A percentile compares a stretch with the other conserved stretches of the same genome.
Conservation (phyloP, 2,888 invertebrate species). For the Malthinus flaveolus region DNA sequence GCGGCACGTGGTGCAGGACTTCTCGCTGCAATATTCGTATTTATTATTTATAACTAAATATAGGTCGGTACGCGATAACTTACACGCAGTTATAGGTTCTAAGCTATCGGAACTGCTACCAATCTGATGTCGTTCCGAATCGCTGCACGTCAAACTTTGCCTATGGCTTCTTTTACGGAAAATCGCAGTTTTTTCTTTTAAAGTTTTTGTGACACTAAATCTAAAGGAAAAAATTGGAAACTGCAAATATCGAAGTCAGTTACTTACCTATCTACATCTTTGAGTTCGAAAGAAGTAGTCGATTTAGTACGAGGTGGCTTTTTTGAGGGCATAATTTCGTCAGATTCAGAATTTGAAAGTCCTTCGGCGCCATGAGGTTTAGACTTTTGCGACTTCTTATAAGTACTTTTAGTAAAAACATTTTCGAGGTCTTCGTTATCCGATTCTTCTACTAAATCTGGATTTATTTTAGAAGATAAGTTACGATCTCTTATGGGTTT, state of each 20-base stretch:
- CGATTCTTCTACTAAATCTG: slow-evolving; percentile 47
- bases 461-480: slow-evolving; percentile 34
- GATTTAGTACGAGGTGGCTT: slow-evolving; percentile 44
- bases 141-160: slow-evolving; percentile 57
- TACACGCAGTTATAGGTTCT: slow-evolving; percentile 55
- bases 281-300: slow-evolving; percentile 35
- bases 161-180: slow-evolving; percentile 41
- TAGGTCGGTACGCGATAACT: background rate
- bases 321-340: slow-evolving; percentile 62
- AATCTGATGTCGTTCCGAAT: slow-evolving; percentile 64
- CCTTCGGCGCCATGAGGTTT: slow-evolving; percentile 51
- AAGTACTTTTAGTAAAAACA: slow-evolving; percentile 30
- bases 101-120: slow-evolving; percentile 78
- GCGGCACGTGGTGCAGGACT: slow-evolving; percentile 48
- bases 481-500: slow-evolving; percentile 46
- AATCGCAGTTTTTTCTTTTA: slow-evolving; percentile 41
- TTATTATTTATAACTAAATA: no score
- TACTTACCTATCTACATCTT: slow-evolving; percentile 62
- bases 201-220: background rate
- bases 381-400: slow-evolving; percentile 38
- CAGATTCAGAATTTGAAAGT: slow-evolving; percentile 76
- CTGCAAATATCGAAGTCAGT: background rate
- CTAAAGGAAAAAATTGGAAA: background rate
- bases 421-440: slow-evolving; percentile 50
- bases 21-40: slow-evolving; percentile 18